Percentiles rank a stretch among this genome's conserved stretches.
Evolutionary conservation across 2,797 vertebrate species (phyloP).

Genomic region (Epinephelus coioides): DNA sequence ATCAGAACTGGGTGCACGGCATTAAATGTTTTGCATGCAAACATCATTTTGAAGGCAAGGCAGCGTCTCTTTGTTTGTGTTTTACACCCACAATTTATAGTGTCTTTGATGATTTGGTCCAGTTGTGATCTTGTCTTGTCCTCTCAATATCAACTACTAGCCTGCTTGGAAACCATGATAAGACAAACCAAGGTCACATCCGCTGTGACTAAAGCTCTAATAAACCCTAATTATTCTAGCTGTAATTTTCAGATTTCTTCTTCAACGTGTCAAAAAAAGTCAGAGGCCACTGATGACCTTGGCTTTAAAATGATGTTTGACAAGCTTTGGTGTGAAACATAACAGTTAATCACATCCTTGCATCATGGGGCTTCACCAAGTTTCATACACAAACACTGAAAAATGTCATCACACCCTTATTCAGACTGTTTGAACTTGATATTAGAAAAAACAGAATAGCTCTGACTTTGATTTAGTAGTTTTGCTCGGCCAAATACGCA

Average conservation of each 20-base stretch:
- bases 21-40: conserved; percentile 38
- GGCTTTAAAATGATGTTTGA: conserved; percentile 52
- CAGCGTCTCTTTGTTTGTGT: background rate
- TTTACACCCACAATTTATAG: background rate
- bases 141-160: conserved; percentile 1
- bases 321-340: conserved; percentile 34
- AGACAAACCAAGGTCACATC: conserved; percentile 43
- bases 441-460: background rate
- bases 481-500: conserved; percentile 2
- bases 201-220: conserved; percentile 21
- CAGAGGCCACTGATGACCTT: conserved; percentile 44
- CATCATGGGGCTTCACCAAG: conserved; percentile 26
- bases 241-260: conserved; percentile 2
- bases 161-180: conserved; percentile 15
- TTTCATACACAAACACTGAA: conserved; percentile 37
- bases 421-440: background rate
- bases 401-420: conserved; percentile 31
- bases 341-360: conserved; percentile 50
- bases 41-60: conserved; percentile 22
- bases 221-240: background rate
- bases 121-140: conserved; percentile 7
- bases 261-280: conserved; percentile 15
- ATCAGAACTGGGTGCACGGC: conserved; percentile 12
- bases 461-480: background rate
- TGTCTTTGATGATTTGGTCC: conserved; percentile 7